Evolutionary conservation across 2,113 vertebrate species (phyloP).

Genomic region (Pseudopodoces humilis): DNA sequence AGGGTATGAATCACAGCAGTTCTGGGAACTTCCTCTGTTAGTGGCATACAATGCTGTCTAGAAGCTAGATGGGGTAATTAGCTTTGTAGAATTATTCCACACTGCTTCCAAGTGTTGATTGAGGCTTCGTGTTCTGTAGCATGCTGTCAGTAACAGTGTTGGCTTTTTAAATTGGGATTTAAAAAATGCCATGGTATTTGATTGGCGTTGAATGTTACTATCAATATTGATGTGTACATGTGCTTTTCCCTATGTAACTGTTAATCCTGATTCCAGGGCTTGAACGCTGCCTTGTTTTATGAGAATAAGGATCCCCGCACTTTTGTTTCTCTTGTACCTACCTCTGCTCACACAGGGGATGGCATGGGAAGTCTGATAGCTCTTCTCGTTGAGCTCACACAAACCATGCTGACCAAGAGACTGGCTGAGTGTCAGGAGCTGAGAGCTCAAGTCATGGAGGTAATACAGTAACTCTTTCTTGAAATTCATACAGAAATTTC

Average conservation of each 20-base stretch:
- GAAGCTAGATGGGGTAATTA: background rate
- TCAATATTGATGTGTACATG: background rate
- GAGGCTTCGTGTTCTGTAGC: background rate
- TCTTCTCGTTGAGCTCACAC: slow-evolving; percentile 92
- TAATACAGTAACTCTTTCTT: slow-evolving; percentile 53
- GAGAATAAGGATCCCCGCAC: slow-evolving; percentile 98
- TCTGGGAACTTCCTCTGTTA: background rate
- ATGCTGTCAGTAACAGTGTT: background rate
- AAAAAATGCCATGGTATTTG: background rate
- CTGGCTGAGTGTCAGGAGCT: slow-evolving; percentile 94
- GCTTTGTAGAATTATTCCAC: background rate
- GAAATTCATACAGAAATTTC: background rate
- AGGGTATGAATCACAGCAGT: background rate
- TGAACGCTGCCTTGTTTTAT: slow-evolving; percentile 93
- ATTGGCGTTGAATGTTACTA: background rate
- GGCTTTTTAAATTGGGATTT: background rate
- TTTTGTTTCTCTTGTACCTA: slow-evolving; percentile 95
- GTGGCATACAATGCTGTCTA: background rate
- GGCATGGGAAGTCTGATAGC: slow-evolving; percentile 97
- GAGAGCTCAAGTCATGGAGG: slow-evolving; percentile 98
- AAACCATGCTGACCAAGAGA: slow-evolving; percentile 91
- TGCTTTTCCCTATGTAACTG: background rate
- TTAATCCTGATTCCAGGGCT: slow-evolving; percentile 78
- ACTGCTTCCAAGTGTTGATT: background rate
- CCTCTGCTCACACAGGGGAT: slow-evolving; percentile 96